phyloP scores from a whole-genome alignment of 1,140 invertebrate species.

The Tetranychus cinnabarinus region DNA sequence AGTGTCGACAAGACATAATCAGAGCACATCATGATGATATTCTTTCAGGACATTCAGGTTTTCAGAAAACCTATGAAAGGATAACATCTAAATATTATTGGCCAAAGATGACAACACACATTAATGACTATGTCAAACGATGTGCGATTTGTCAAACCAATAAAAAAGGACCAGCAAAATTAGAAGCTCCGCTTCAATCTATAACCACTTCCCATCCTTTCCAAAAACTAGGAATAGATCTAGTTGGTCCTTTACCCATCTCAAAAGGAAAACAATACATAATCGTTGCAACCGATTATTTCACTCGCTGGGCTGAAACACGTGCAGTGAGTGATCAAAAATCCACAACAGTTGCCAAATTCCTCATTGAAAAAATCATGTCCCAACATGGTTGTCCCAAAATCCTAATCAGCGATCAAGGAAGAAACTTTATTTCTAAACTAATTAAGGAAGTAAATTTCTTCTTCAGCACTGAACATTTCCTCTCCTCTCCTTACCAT shows the following conservation, averaged over 20 bases:
- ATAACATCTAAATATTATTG: slow-evolving; percentile 13
- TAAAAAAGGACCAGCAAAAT: not conserved
- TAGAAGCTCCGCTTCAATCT: slow-evolving; percentile 1
- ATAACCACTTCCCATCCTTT: slow-evolving; percentile 8
- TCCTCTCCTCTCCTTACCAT: too few relatives aligned
- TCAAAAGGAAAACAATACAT: slow-evolving; percentile 10
- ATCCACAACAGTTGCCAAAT: not conserved
- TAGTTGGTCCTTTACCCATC: slow-evolving; percentile 11
- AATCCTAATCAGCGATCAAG: too few relatives aligned
- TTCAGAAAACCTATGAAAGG: slow-evolving; percentile 8
- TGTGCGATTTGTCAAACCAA: slow-evolving; percentile 11
- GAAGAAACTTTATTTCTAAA: too few relatives aligned
- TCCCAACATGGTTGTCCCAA: too few relatives aligned
- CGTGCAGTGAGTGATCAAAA: slow-evolving; percentile 7
- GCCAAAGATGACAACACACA: slow-evolving; percentile 6
- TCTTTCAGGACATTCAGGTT: slow-evolving; percentile 9
- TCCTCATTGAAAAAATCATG: not conserved
- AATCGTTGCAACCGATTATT: slow-evolving; percentile 13
- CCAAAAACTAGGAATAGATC: slow-evolving; percentile 14
- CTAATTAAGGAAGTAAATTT: too few relatives aligned
- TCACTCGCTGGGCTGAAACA: slow-evolving; percentile 14
- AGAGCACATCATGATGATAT: slow-evolving; percentile 2
- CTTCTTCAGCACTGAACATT: too few relatives aligned
- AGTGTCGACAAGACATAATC: not conserved
- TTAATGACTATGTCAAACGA: slow-evolving; percentile 6